These are phyloP conservation scores for Epinephelus malabaricus DNA, from an alignment of 2,797 vertebrate genomes.

Conservation along the genomic window DNA sequence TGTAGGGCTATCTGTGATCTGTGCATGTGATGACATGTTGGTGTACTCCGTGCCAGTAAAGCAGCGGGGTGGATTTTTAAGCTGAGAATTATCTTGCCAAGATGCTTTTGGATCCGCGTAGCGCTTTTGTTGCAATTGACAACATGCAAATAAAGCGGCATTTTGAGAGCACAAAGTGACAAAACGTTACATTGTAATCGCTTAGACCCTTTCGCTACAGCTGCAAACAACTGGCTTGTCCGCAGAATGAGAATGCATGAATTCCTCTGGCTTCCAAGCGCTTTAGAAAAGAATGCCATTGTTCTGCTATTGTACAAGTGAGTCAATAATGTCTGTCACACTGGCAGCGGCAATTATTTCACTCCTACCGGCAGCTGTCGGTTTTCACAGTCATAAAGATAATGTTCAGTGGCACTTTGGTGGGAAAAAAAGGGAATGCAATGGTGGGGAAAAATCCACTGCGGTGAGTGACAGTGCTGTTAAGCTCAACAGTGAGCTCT, in stretches of 20 bases:
- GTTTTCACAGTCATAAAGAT: constrained; percentile 61
- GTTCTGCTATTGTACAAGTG: constrained; percentile 59
- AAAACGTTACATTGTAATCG: constrained; percentile 30
- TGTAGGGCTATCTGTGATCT: constrained; percentile 41
- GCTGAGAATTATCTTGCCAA: constrained; percentile 50
- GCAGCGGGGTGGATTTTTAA: constrained; percentile 48
- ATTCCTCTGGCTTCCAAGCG: constrained; percentile 28
- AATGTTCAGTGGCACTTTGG: constrained; percentile 55
- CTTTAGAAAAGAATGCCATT: constrained; percentile 51
- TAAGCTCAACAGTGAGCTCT: constrained; percentile 38
- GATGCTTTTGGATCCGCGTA: constrained; percentile 28
- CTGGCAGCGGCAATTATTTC: constrained; percentile 67
- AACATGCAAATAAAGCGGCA: constrained; percentile 34
- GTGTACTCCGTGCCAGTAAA: constrained; percentile 36
- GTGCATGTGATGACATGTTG: constrained; percentile 46
- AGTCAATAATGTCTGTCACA: constrained; percentile 63
- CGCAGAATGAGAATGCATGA: constrained; percentile 16
- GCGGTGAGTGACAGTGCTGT: constrained; percentile 43
- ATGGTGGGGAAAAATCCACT: constrained; percentile 11
- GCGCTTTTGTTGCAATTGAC: constrained; percentile 36
- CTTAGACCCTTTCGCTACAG: constrained; percentile 22
- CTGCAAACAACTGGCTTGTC: constrained; percentile 47
- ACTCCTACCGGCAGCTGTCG: constrained; percentile 65
- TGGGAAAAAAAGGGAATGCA: constrained; percentile 14
- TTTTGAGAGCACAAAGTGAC: constrained; percentile 42